phyloP scores from a whole-genome alignment of 2,797 vertebrate genomes.

The Emys orbicularis region DNA sequence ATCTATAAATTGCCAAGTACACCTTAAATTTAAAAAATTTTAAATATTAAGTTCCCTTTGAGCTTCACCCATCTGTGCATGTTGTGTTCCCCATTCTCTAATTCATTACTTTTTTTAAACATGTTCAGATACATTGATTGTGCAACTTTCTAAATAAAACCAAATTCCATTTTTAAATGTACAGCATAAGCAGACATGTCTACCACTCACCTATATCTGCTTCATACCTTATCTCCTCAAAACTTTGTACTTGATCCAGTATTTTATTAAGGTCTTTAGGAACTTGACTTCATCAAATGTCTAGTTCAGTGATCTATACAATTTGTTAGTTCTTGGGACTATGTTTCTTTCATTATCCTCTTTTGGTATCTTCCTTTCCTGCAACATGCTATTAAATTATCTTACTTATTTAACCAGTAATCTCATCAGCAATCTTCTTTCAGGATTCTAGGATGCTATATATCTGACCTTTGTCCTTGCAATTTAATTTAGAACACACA shows the following conservation, averaged over 20 bases:
- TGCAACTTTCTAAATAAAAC: not conserved
- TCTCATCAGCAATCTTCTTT: not conserved
- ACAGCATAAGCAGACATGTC: no score
- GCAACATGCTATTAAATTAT: not conserved
- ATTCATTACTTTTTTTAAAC: not conserved
- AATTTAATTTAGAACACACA: not conserved
- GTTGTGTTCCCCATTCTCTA: not conserved
- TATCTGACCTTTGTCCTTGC: rapidly evolving
- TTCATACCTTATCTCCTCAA: not conserved
- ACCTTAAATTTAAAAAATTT: not conserved
- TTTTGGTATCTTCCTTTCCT: rapidly evolving
- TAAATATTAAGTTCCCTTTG: rapidly evolving
- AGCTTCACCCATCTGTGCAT: not conserved
- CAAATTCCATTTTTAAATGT: not conserved
- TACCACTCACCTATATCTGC: rapidly evolving
- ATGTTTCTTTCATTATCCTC: not conserved
- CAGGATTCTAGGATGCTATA: not conserved
- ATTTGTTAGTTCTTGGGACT: not conserved
- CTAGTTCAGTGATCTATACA: not conserved
- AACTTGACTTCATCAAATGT: not conserved
- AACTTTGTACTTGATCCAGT: not conserved
- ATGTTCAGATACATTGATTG: not conserved
- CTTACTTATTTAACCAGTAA: not conserved
- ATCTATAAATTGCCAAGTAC: not conserved
- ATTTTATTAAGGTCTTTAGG: not conserved